Conservation (phyloP, 2,888 invertebrate genomes). For the Orchesella flavescens region DNA sequence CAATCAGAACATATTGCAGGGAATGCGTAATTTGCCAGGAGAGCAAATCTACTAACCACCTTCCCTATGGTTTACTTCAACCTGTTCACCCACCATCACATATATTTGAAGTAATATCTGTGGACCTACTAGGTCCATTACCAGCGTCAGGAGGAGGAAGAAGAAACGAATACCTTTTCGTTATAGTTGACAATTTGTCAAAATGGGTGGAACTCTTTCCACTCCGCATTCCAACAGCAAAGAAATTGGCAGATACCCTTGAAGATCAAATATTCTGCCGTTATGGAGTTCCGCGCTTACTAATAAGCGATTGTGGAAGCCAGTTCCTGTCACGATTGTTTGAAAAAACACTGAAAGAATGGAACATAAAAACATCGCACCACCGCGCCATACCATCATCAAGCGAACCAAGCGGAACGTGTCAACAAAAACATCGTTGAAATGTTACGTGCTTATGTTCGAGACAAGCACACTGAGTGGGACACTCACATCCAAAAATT, state of each 20-base stretch:
- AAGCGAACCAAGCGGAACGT: conserved; percentile 35
- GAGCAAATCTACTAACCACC: conserved; percentile 24
- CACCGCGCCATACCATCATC: conserved; percentile 30
- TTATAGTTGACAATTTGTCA: conserved; percentile 48
- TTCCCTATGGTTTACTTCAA: conserved; percentile 48
- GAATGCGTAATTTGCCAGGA: conserved; percentile 62
- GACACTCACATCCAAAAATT: conserved; percentile 23
- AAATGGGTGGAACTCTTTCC: conserved; percentile 64
- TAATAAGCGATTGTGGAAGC: neutral
- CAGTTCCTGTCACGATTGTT: neutral
- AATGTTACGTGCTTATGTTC: conserved; percentile 26
- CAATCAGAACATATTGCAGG: conserved; percentile 52
- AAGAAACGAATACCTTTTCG: conserved; percentile 51
- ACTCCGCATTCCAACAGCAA: conserved; percentile 45
- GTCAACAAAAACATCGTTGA: conserved; percentile 23
- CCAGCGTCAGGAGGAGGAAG: neutral
- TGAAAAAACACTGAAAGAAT: conserved; percentile 9
- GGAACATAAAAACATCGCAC: conserved; percentile 4
- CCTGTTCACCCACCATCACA: neutral
- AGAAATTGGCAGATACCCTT: conserved; percentile 38
- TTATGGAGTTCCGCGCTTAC: conserved; percentile 37
- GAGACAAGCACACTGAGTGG: conserved; percentile 2
- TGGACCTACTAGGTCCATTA: no score
- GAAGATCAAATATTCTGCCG: conserved; percentile 66
- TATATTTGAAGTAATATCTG: conserved; percentile 41